phyloP scores from a whole-genome alignment of 2,888 invertebrate genomes.

The Stramonita haemastoma region DNA sequence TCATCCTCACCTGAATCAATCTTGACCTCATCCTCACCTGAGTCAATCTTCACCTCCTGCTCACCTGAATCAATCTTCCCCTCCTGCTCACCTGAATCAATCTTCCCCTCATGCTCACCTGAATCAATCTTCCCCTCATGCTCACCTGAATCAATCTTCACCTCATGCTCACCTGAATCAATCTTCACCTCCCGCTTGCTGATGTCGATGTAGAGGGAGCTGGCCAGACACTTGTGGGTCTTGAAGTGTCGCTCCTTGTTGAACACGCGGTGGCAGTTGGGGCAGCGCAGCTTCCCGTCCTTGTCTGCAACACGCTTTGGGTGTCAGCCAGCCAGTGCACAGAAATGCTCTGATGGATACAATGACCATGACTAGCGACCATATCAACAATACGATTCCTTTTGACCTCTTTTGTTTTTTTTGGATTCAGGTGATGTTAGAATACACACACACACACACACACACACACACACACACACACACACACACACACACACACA shows the following conservation, averaged over 20 bases:
- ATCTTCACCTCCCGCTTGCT: conserved; percentile 64
- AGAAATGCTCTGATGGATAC: no score
- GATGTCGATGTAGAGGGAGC: conserved; percentile 74
- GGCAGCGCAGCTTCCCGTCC: conserved; percentile 71
- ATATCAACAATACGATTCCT: no score
- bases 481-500: background rate
- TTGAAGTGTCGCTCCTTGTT: conserved; percentile 72
- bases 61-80: no score
- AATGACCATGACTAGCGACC: no score
- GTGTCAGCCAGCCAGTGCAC: no score
- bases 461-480: background rate
- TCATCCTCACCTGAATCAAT: no score
- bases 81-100: conserved; percentile 58
- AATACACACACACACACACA: background rate
- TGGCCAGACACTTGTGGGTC: conserved; percentile 74
- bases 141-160: conserved; percentile 58
- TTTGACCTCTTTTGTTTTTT: no score
- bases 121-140: conserved; percentile 49
- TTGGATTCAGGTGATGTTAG: no score
- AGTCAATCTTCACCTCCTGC: no score
- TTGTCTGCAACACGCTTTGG: conserved; percentile 56
- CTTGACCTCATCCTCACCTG: no score
- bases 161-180: conserved; percentile 57
- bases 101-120: conserved; percentile 48
- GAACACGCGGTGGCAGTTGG: conserved; percentile 71